Conservation (phyloP, 2,113 vertebrate species). For the Steatornis caripensis region DNA sequence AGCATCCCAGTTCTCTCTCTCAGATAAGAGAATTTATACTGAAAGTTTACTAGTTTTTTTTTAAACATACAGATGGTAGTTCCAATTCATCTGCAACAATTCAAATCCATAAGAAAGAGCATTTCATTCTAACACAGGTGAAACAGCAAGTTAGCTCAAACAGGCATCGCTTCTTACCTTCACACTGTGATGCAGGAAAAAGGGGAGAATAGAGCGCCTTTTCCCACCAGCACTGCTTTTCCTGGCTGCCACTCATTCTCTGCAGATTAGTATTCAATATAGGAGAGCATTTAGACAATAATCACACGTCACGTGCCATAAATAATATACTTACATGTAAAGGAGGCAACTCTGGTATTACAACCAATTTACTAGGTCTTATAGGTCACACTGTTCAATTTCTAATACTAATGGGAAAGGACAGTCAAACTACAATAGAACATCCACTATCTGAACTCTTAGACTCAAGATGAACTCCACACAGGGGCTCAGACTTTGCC, state of each 20-base stretch:
- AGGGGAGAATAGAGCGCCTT: slow-evolving; percentile 91
- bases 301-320: slow-evolving; percentile 16
- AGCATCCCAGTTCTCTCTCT: background rate
- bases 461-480: background rate
- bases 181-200: slow-evolving; percentile 88
- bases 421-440: background rate
- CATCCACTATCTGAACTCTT: background rate
- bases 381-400: background rate
- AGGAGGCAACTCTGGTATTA: slow-evolving; percentile 2
- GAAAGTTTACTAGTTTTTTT: background rate
- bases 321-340: slow-evolving; percentile 47
- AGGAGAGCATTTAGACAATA: slow-evolving; percentile 78
- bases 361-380: background rate
- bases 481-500: background rate
- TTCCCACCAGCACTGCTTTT: slow-evolving; percentile 95
- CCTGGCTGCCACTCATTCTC: slow-evolving; percentile 81
- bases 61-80: background rate
- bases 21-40: background rate
- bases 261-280: slow-evolving; percentile 81
- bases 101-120: background rate
- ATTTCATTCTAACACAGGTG: background rate
- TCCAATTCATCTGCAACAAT: background rate
- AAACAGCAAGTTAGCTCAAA: background rate
- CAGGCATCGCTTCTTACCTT: slow-evolving; percentile 79
- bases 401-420: background rate